These are phyloP conservation scores for Phaenicophaeus curvirostris DNA, from an alignment of 2,797 vertebrate species.

Conservation along the genomic window DNA sequence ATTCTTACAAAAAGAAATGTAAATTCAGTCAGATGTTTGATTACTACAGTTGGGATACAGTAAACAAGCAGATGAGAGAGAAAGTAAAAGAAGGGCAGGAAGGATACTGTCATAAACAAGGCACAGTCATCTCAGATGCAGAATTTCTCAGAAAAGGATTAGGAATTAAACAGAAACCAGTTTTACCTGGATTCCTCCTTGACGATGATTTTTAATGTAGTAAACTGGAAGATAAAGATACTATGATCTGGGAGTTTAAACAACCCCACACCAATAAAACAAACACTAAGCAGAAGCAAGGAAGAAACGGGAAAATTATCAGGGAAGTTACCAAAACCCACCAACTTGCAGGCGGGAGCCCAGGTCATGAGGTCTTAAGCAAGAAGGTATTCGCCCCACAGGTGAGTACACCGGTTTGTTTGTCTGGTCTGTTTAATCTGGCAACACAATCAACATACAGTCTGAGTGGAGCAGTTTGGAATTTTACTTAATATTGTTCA, in stretches of 20 bases:
- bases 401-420: not conserved
- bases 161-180: conserved; percentile 5
- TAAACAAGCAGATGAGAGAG: conserved; percentile 12
- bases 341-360: not conserved
- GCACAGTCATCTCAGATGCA: not conserved
- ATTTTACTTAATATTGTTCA: not conserved
- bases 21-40: conserved; percentile 26
- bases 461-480: not conserved
- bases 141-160: conserved; percentile 11
- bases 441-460: not conserved
- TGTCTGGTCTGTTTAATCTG: not conserved
- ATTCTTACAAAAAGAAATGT: conserved; percentile 11
- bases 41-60: not conserved
- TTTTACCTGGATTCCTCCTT: not conserved
- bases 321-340: not conserved
- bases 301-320: not conserved
- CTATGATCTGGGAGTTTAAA: not conserved
- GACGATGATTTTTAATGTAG: not conserved
- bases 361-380: not conserved
- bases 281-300: not conserved
- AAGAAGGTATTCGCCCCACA: not conserved
- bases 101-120: not conserved
- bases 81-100: not conserved
- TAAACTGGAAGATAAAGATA: not conserved
- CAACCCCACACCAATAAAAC: not conserved